A percentile compares a stretch with the other conserved stretches of the same genome.
Evolutionary conservation across 1,140 invertebrate species (phyloP).

Genomic region (Rhynchophorus ferrugineus): DNA sequence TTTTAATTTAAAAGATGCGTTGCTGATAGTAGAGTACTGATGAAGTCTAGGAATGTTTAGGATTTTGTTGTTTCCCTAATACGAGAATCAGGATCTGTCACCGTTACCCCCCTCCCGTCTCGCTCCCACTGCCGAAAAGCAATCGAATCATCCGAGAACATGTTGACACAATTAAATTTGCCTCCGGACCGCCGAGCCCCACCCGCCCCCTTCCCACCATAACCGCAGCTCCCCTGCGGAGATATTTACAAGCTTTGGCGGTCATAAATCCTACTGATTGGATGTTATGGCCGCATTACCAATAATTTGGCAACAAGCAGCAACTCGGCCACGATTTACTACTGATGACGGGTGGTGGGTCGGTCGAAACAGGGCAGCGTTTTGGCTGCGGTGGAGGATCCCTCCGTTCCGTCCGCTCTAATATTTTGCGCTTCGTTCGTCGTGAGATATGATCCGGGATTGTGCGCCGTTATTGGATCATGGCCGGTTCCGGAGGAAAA

Average conservation of each 20-base stretch:
- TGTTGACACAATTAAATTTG: constrained; percentile 41
- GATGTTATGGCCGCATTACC: constrained; percentile 42
- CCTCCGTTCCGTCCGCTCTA: too few species aligned
- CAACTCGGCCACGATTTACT: constrained; percentile 30
- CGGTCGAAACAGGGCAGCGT: background rate
- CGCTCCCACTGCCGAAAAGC: too few species aligned
- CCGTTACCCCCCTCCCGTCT: too few species aligned
- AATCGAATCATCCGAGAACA: constrained; percentile 25
- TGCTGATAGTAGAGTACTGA: too few species aligned
- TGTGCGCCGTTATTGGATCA: background rate
- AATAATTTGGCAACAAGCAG: constrained; percentile 35
- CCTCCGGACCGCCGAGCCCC: too few species aligned
- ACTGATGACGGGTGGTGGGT: constrained; percentile 17
- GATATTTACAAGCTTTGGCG: constrained; percentile 37
- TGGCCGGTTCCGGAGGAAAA: too few species aligned
- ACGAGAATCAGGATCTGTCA: too few species aligned
- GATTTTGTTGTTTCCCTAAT: too few species aligned
- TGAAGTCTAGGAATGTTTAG: too few species aligned
- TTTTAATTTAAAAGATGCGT: too few species aligned
- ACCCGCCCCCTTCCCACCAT: too few species aligned
- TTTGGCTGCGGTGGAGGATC: background rate
- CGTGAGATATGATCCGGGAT: background rate
- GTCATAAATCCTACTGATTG: constrained; percentile 41
- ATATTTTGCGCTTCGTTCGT: background rate
- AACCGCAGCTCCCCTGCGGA: constrained; percentile 36